A percentile compares a stretch with the other conserved stretches of the same genome.
phyloP scores from a whole-genome alignment of 2,797 vertebrate species.

The Neosilurus mollespiculum region DNA sequence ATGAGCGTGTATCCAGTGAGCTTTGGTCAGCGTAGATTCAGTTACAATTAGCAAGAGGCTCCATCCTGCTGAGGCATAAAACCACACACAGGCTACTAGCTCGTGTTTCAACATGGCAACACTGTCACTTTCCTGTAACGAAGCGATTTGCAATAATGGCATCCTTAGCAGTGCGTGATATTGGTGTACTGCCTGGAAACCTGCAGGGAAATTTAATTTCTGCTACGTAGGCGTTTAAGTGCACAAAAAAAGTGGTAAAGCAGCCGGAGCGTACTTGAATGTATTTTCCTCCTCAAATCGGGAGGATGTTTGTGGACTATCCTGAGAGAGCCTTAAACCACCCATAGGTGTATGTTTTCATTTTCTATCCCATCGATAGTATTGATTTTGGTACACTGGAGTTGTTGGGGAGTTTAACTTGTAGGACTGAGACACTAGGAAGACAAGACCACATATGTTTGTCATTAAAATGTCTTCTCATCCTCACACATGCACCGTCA shows the following conservation, averaged over 20 bases:
- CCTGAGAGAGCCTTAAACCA: constrained; percentile 29
- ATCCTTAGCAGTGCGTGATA: constrained; percentile 36
- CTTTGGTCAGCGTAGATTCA: constrained; percentile 73
- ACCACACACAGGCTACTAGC: constrained; percentile 49
- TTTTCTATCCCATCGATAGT: constrained; percentile 59
- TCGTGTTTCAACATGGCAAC: constrained; percentile 69
- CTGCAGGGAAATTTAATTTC: constrained; percentile 36
- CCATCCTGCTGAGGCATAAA: constrained; percentile 68
- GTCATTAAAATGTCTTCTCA: constrained; percentile 14
- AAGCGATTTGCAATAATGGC: constrained; percentile 45
- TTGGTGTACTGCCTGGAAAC: constrained; percentile 22
- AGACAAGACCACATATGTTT: constrained; percentile 22
- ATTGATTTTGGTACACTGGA: constrained; percentile 63
- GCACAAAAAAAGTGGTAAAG: constrained; percentile 10
- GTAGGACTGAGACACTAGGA: constrained; percentile 21
- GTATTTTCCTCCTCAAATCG: neutral
- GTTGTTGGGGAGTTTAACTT: constrained; percentile 49
- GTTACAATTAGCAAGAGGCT: constrained; percentile 80
- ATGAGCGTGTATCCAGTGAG: constrained; percentile 67
- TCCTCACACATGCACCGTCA: constrained; percentile 30
- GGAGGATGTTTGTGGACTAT: neutral
- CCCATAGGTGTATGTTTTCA: constrained; percentile 36
- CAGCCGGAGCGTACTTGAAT: constrained; percentile 1
- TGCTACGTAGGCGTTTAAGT: constrained; percentile 17
- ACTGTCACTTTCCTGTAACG: constrained; percentile 49